phyloP scores from a whole-genome alignment of 2,888 invertebrate genomes.

The Synergus laeviventris region DNA sequence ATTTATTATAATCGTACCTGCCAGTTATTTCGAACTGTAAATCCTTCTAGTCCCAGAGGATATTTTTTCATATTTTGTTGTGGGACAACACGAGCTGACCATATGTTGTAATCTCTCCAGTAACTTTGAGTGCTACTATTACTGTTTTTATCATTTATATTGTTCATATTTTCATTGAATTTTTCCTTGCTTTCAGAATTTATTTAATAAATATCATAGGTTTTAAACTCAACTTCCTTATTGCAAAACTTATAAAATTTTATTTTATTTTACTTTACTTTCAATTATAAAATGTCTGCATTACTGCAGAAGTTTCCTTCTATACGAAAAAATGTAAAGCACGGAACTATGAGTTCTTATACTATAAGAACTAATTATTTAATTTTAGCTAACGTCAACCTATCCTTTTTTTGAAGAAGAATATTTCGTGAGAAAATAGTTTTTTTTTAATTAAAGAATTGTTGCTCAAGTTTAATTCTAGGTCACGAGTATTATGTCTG shows the following conservation, averaged over 20 bases:
- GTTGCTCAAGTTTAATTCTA: not conserved
- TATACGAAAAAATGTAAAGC: too few species aligned
- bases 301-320: too few species aligned
- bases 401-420: not conserved
- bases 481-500: not conserved
- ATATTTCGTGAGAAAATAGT: conserved; percentile 1
- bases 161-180: too few species aligned
- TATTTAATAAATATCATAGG: too few species aligned
- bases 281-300: too few species aligned
- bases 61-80: not conserved
- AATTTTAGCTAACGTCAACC: too few species aligned
- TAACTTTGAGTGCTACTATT: not conserved
- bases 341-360: too few species aligned
- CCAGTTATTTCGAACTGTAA: not conserved
- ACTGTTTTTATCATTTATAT: not conserved
- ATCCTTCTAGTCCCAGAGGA: conserved; percentile 6
- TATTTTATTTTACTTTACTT: too few species aligned
- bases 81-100: not conserved
- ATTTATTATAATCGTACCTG: not conserved
- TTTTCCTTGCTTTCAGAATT: too few species aligned
- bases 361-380: too few species aligned
- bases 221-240: not conserved
- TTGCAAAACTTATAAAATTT: not conserved
- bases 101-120: not conserved
- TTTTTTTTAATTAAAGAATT: conserved; percentile 11